Percentiles rank a stretch among this genome's conserved stretches.
phyloP scores from a whole-genome alignment of 1,140 invertebrate species.

The Sitobion miscanthi region DNA sequence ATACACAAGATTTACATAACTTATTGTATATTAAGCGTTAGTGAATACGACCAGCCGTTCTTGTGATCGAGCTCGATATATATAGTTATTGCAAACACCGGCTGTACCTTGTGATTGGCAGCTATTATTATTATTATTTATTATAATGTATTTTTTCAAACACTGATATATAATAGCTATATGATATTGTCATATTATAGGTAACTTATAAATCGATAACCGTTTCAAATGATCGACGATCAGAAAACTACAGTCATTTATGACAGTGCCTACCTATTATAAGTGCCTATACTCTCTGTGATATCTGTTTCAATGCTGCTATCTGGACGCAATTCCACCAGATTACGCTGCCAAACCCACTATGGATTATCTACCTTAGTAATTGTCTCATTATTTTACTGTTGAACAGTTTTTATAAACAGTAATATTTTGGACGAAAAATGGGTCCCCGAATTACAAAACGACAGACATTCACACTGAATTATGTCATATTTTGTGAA shows the following conservation, averaged over 20 bases:
- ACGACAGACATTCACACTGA: conserved; percentile 5
- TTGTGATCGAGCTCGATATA: not conserved
- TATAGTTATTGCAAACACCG: not conserved
- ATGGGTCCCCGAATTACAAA: not conserved
- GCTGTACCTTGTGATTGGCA: not conserved
- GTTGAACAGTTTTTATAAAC: not conserved
- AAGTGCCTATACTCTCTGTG: not conserved
- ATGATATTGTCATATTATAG: no score
- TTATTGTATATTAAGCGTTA: not conserved
- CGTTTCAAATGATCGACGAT: not conserved
- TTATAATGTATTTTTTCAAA: not conserved
- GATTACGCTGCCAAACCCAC: not conserved
- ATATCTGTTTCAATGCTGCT: not conserved
- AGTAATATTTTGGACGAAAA: not conserved
- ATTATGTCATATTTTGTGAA: not conserved
- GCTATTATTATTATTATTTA: not conserved
- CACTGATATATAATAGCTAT: not conserved
- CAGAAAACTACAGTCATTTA: not conserved
- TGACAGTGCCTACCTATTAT: no score
- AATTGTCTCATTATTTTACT: not conserved
- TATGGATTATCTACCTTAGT: not conserved
- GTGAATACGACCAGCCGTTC: not conserved
- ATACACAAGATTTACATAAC: not conserved
- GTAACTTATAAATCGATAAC: not conserved
- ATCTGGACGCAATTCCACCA: not conserved